Percentiles rank a stretch among this genome's conserved stretches.
These are phyloP conservation scores for Leptosomus discolor DNA, from an alignment of 2,113 vertebrate species.

Conservation along the genomic window DNA sequence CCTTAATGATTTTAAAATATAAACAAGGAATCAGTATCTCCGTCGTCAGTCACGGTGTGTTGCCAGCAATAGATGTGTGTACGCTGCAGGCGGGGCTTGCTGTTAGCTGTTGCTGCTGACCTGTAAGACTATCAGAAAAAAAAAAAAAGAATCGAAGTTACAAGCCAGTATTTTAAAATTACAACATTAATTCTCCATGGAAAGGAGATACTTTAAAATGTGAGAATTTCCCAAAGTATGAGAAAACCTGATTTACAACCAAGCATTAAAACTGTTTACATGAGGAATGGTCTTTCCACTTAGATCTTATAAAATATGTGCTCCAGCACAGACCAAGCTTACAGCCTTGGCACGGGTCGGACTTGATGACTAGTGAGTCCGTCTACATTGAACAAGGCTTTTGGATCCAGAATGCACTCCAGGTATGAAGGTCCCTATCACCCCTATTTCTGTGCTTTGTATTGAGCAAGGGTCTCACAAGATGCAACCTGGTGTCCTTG, in stretches of 20 bases:
- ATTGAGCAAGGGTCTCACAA: background rate
- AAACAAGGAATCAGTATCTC: background rate
- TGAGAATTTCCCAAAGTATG: background rate
- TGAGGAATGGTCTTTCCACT: background rate
- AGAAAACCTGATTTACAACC: background rate
- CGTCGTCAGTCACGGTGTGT: background rate
- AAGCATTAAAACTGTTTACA: background rate
- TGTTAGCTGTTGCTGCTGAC: background rate
- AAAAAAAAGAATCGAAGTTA: background rate
- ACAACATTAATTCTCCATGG: background rate
- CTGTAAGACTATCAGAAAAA: background rate
- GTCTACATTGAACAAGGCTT: background rate
- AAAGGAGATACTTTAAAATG: background rate
- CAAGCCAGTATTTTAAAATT: background rate
- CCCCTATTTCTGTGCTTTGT: background rate
- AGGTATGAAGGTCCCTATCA: accelerated
- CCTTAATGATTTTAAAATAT: background rate
- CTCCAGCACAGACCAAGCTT: background rate
- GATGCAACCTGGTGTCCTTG: background rate
- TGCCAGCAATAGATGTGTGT: background rate
- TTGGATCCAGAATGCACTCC: background rate
- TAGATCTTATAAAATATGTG: background rate
- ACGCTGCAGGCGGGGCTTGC: background rate
- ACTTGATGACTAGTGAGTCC: background rate
- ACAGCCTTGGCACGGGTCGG: background rate